Evolutionary conservation across 2,888 invertebrate genomes (phyloP), one percentile per base, ranked within the genome.

Genomic region (Melanargia galathea): DNA sequence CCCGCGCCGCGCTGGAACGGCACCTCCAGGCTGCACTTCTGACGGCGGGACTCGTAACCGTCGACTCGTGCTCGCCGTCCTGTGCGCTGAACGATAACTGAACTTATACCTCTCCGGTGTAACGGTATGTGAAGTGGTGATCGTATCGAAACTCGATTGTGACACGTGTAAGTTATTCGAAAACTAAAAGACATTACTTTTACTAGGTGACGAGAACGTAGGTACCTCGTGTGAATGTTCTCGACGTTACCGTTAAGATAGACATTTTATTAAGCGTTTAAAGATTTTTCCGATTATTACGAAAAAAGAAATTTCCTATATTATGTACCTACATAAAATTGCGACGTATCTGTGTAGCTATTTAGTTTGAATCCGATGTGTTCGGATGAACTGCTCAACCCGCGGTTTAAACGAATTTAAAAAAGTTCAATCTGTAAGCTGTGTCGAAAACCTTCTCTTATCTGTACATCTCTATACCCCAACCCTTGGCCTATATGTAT

Each of bases 1-100:
- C 72, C 78, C 22, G 77, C 77, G 59, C 70, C 73, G 59, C 77
- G 80, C 51, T 81, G 81, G 79, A 82, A 82, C 75, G 83, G 84
- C 4, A 73, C 76, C 69, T 71, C 80, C 49, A 75, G 79, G 22
- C 70, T 72, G 6, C 83, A 79, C 66, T 82, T 82, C 75, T 83
- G 79, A 70, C 72, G 71, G 49, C 67, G 63, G 48, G 62, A 68
- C 55, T 62, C 62, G 33, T 65, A 64, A 60, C 1, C 20, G 33
- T 3, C 13, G 18, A 8, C 26, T 3, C 18, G 30, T n/a, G 1
- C 11, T 13, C 18, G 24, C 35, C 8, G 24, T 46, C 40, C n/a
- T 43, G 38, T 49, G 22, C 62, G 57, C 40, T 40, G 46, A 26
- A 26, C 8, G 56, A 66, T 40, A 49, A 60, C 35, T 43, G 16